Base-by-base conservation (phyloP, 2,888 invertebrate species). In the Pimpla rufipes region DNA sequence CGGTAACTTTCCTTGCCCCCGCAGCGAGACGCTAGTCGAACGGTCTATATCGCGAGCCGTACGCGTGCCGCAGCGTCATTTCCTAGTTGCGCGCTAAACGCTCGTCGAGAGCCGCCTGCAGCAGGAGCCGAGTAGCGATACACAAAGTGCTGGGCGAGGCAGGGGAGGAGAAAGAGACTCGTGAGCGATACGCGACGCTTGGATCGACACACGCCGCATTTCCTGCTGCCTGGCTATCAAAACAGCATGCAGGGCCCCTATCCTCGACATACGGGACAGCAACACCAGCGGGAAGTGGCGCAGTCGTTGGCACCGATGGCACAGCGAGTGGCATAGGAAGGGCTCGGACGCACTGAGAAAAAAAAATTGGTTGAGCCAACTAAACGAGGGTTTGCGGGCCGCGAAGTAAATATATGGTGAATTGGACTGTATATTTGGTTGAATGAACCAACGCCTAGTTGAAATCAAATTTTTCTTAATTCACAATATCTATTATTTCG, bases 141-240 rank as follows among this genome's bases (percentile, higher is more conserved):
- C 5, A 50, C 35, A 37, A 62, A 37, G 45, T 74, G n/a, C 62
- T 42, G 18, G 40, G 45, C 66, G 57, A 57, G 23, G 74, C 55
- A 75, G 29, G 29, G 5, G 29, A 29, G 29, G 3, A 29, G 29
- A 29, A 29, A 29, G 47, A 23, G 18, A 75, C 66, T 78, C 66
- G 52, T 40, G 52, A 21, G 66, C 29, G 85, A 86, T 85, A 79
- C 16, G 68, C 81, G 16, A 81, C 74, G 85, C 62, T 81, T 85
- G 79, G 81, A 29, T 29, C 29, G 29, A 79, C 83, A 81, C 55
- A 78, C 29, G 78, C 62, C 62, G 55, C 45, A 42, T 59, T 81
- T 81, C 81, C 76, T 77, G 80, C 62, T 68, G 64, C 29, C 64
- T 29, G 42, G 45, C 76, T 77, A 77, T 77, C 76, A 57, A 18